These are phyloP conservation scores for Thunnus thynnus DNA, from an alignment of 2,113 vertebrate genomes.

Conservation along the genomic window DNA sequence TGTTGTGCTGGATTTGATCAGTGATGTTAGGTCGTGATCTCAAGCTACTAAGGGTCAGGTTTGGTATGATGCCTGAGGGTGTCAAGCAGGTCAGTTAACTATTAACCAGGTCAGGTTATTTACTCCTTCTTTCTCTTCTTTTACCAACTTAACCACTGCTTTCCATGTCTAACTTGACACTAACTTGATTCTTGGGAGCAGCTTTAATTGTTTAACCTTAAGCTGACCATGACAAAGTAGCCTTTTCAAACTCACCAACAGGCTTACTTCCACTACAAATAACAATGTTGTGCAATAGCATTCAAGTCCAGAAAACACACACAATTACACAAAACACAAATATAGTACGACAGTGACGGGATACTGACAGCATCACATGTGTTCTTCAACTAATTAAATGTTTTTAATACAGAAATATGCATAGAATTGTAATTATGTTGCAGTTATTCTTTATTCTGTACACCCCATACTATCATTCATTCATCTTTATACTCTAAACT, in stretches of 20 bases:
- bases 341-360: background rate
- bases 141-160: slow-evolving; percentile 50
- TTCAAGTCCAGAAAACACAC: slow-evolving; percentile 6
- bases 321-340: background rate
- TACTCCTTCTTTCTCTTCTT: slow-evolving; percentile 5
- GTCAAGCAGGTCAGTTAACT: slow-evolving; percentile 59
- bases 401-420: background rate
- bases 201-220: slow-evolving; percentile 74
- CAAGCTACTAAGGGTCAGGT: slow-evolving; percentile 27
- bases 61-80: slow-evolving; percentile 31
- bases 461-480: background rate
- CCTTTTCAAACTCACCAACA: slow-evolving; percentile 59
- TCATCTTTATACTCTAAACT: background rate
- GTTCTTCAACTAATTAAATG: too few relatives aligned
- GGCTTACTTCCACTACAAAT: slow-evolving; percentile 65
- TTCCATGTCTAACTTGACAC: slow-evolving; percentile 67
- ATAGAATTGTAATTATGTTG: background rate
- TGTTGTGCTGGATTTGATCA: slow-evolving; percentile 17
- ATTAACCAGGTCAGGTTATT: slow-evolving; percentile 43
- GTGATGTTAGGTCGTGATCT: background rate
- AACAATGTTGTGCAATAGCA: slow-evolving; percentile 26
- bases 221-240: slow-evolving; percentile 76
- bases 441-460: too few relatives aligned
- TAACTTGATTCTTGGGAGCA: slow-evolving; percentile 65
- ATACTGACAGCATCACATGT: background rate